phyloP scores from a whole-genome alignment of 2,888 invertebrate genomes.

The Yponomeuta sedellus region DNA sequence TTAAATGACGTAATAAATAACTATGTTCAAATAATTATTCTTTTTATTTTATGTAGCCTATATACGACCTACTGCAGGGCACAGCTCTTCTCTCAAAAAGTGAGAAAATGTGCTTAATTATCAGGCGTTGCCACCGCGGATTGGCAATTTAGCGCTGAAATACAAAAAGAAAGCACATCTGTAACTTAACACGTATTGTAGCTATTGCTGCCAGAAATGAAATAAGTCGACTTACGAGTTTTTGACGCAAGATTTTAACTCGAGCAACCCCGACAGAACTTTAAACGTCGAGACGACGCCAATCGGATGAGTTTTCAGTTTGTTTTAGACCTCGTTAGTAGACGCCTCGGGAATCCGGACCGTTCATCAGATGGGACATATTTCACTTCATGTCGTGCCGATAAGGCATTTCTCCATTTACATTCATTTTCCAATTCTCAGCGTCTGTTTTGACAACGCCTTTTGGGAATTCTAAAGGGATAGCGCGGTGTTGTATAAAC shows the following conservation, averaged over 20 bases:
- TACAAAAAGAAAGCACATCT: too few relatives aligned
- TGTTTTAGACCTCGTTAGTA: conserved; percentile 63
- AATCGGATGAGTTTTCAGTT: conserved; percentile 48
- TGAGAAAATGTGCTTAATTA: too few relatives aligned
- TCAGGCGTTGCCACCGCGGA: too few relatives aligned
- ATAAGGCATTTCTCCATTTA: conserved; percentile 59
- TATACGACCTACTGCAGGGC: too few relatives aligned
- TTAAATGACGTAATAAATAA: too few relatives aligned
- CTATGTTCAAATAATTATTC: too few relatives aligned
- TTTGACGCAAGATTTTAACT: not conserved
- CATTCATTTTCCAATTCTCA: conserved; percentile 28
- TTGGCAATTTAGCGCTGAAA: too few relatives aligned
- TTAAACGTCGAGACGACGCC: conserved; percentile 46
- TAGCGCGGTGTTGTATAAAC: not conserved
- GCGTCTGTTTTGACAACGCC: conserved; percentile 1
- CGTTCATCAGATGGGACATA: conserved; percentile 59
- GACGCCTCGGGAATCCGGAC: conserved; percentile 44
- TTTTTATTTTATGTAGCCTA: too few relatives aligned
- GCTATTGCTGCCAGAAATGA: too few relatives aligned
- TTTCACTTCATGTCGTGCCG: conserved; percentile 50
- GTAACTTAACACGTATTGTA: too few relatives aligned
- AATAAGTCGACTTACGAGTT: too few relatives aligned
- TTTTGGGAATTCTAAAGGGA: conserved; percentile 1
- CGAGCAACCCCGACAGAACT: conserved; percentile 22
- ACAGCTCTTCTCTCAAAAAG: too few relatives aligned